Conservation (phyloP, 2,797 vertebrate genomes). For the Anabacerthia variegaticeps region DNA sequence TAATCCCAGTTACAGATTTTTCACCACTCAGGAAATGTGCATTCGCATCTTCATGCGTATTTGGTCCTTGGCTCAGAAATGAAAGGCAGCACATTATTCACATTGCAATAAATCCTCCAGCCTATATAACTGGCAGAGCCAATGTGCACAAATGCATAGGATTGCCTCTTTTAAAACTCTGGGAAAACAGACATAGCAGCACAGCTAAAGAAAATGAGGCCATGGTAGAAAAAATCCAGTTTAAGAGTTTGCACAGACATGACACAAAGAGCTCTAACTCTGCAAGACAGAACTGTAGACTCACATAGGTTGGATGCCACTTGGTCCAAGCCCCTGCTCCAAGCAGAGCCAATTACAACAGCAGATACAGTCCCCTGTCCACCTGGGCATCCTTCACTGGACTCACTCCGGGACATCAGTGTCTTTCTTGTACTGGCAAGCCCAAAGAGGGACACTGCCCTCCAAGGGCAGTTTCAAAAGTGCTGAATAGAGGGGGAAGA, state of each 20-base stretch:
- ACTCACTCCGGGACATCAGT: neutral
- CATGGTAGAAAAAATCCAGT: neutral
- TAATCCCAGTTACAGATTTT: neutral
- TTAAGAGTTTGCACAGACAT: neutral
- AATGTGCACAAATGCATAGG: neutral
- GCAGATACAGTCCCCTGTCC: neutral
- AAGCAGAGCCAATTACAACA: neutral
- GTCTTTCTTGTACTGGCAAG: neutral
- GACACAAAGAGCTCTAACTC: neutral
- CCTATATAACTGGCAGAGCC: neutral
- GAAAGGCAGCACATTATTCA: neutral
- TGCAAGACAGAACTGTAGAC: neutral
- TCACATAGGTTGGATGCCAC: neutral
- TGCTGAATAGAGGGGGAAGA: neutral
- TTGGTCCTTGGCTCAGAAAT: slow-evolving; percentile 3
- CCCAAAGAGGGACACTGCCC: neutral
- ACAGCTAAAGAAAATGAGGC: neutral
- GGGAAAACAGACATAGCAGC: neutral
- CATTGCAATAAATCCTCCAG: neutral
- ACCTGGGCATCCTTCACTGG: neutral
- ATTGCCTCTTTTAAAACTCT: neutral
- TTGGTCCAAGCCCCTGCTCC: neutral
- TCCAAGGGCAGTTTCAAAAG: neutral
- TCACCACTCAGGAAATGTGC: neutral
- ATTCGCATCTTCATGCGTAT: neutral